Base-by-base conservation (phyloP, 2,797 vertebrate species). In the Pipistrellus nathusii region DNA sequence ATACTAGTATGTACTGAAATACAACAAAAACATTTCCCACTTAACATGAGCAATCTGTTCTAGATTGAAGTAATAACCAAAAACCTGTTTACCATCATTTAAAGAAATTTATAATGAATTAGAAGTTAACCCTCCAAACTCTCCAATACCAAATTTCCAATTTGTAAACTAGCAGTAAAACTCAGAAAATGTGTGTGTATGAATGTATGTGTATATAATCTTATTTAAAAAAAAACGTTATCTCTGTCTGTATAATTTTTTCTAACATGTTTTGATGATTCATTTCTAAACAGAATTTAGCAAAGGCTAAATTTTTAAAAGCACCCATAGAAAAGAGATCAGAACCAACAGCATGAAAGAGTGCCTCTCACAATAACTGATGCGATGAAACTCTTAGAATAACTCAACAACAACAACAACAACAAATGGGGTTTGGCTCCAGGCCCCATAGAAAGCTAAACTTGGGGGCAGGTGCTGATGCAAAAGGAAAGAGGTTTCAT, bases 121-220 rank as follows among this genome's bases (percentile, higher is more conserved):
- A 35, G 59, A 73, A 68, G 10, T 35, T 83, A 73, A 59, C 21
- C 18, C 10, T 21, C 3, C 32, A 53, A 32, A 51, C 32, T 75
- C 48, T 25, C 59, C 88, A 59, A 62, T 81, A 27, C 25, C 17
- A 62, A 81, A 46, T 17, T 81, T 81, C 18, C 18, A 75, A 53
- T 62, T 91, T 91, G 18, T 44, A 88, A 91, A 78, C 51, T 38
- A 91, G 30, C 32, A 27, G 23, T 59, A 32, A 93, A 59, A 51
- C 41, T 44, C 18, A 85, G 12, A 51, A 95, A 80, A 85, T 2
- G 10, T 35, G 5, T 78, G 8, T 57, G 6, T 46, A 27, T 64
- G 12, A 30, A 5, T 66, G 23, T 18, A 10, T 46, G 2, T 17
- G 12, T 75, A 9, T 35, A 46, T 30, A 83, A 72, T 3, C 8